Evolutionary conservation across 2,888 invertebrate species (phyloP).

Genomic region (Caenorhabditis plicata): DNA sequence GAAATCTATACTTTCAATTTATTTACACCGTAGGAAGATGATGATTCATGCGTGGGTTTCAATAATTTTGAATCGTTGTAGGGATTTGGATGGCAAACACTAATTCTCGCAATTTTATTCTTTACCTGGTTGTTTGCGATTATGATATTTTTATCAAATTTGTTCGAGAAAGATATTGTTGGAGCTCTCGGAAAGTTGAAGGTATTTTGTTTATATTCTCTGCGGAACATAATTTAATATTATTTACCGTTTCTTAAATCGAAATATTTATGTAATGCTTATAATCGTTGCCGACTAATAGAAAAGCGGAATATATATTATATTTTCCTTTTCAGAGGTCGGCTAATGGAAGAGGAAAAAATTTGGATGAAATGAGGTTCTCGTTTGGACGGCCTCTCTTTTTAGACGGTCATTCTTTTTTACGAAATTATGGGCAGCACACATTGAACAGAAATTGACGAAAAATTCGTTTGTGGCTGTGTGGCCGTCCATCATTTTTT

Average conservation of each 20-base stretch:
- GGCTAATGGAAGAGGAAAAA: too few species aligned
- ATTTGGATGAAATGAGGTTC: too few species aligned
- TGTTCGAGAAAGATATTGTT: conserved; percentile 45
- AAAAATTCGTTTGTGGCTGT: too few species aligned
- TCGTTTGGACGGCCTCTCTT: too few species aligned
- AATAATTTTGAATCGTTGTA: conserved; percentile 13
- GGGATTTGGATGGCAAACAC: conserved; percentile 47
- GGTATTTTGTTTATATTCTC: conserved; percentile 12
- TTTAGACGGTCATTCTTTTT: too few species aligned
- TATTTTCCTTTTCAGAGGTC: too few species aligned
- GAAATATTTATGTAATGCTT: too few species aligned
- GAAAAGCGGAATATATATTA: too few species aligned
- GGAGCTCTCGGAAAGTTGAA: conserved; percentile 46
- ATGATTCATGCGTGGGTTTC: not conserved
- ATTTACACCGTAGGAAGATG: conserved; percentile 32
- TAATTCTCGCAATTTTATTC: conserved; percentile 43
- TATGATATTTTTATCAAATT: conserved; percentile 36
- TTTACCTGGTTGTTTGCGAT: conserved; percentile 48
- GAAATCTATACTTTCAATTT: conserved; percentile 46
- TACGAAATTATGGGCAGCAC: too few species aligned
- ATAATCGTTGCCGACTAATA: too few species aligned
- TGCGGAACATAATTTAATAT: not conserved
- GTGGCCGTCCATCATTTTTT: too few species aligned
- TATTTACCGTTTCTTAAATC: not conserved
- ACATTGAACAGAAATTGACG: too few species aligned